phyloP scores from a whole-genome alignment of 2,888 invertebrate genomes.

The Cryptops parisi region DNA sequence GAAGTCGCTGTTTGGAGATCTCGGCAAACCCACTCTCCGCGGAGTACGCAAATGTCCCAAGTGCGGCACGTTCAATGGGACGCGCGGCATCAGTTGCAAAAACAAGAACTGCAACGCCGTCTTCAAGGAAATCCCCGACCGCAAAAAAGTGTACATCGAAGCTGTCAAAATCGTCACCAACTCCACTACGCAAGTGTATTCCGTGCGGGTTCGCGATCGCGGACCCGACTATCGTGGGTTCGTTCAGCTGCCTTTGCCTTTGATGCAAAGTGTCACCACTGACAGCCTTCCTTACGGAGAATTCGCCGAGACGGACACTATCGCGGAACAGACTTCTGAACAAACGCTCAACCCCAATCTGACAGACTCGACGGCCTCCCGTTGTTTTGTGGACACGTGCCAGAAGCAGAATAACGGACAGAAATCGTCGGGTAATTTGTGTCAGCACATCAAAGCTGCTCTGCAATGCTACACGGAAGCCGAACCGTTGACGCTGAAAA shows the following conservation, averaged over 20 bases:
- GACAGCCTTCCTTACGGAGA: too few species aligned
- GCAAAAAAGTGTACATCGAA: slow-evolving; percentile 40
- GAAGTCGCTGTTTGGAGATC: slow-evolving; percentile 36
- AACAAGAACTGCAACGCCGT: slow-evolving; percentile 52
- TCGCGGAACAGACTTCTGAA: slow-evolving; percentile 25
- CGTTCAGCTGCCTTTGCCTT: slow-evolving; percentile 41
- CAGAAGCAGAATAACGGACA: slow-evolving; percentile 17
- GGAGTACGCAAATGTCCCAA: slow-evolving; percentile 58
- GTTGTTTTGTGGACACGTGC: slow-evolving; percentile 34
- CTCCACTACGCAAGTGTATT: slow-evolving; percentile 43
- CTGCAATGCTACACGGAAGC: slow-evolving; percentile 46
- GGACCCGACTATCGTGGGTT: slow-evolving; percentile 57
- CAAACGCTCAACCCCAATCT: slow-evolving; percentile 28
- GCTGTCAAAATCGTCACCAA: slow-evolving; percentile 50
- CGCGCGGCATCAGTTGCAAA: slow-evolving; percentile 54
- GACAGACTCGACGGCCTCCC: slow-evolving; percentile 20
- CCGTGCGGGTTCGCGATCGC: slow-evolving; percentile 50
- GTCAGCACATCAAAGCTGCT: slow-evolving; percentile 50
- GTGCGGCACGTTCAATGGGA: slow-evolving; percentile 61
- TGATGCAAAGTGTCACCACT: slow-evolving; percentile 30
- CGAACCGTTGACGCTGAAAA: slow-evolving; percentile 43
- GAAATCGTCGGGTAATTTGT: slow-evolving; percentile 30
- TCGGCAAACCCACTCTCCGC: slow-evolving; percentile 49
- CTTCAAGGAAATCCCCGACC: slow-evolving; percentile 40
- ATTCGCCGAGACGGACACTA: slow-evolving; percentile 27